A percentile compares a stretch with the other conserved stretches of the same genome.
Conservation (phyloP, 2,113 vertebrate species). For the Thymallus thymallus region DNA sequence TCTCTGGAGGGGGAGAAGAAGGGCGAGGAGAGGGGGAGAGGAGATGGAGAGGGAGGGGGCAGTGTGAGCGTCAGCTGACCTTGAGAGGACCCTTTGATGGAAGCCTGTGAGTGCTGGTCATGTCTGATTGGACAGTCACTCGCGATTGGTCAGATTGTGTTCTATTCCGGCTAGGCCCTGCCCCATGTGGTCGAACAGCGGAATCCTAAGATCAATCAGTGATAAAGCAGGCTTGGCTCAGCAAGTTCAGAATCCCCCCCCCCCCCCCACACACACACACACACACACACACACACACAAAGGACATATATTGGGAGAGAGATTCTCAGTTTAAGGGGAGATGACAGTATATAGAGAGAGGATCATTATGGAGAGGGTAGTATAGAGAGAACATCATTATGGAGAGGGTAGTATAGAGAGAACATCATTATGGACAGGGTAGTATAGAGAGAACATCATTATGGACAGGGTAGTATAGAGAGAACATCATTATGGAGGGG, state of each 20-base stretch:
- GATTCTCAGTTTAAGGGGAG: too few species aligned
- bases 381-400: too few species aligned
- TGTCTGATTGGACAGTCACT: constrained; percentile 61
- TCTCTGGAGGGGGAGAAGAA: constrained; percentile 6
- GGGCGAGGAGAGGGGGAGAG: too few species aligned
- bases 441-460: too few species aligned
- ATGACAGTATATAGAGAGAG: too few species aligned
- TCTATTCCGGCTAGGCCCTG: constrained; percentile 36
- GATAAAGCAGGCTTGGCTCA: constrained; percentile 60
- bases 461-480: too few species aligned
- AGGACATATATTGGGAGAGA: background rate
- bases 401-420: too few species aligned
- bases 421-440: too few species aligned
- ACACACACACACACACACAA: constrained; percentile 14
- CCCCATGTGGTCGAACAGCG: constrained; percentile 38
- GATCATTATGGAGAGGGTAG: too few species aligned
- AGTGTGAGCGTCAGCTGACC: constrained; percentile 69
- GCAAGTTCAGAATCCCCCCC: constrained; percentile 46
- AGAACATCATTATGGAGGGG: too few species aligned
- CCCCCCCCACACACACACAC: constrained; percentile 11
- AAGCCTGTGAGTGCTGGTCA: constrained; percentile 60
- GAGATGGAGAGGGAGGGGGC: background rate
- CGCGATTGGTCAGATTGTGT: constrained; percentile 59
- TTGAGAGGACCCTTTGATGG: constrained; percentile 72
- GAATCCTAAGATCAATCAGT: constrained; percentile 58